Evolutionary conservation across 1,140 invertebrate species (phyloP).

Genomic region (Lineus longissimus): DNA sequence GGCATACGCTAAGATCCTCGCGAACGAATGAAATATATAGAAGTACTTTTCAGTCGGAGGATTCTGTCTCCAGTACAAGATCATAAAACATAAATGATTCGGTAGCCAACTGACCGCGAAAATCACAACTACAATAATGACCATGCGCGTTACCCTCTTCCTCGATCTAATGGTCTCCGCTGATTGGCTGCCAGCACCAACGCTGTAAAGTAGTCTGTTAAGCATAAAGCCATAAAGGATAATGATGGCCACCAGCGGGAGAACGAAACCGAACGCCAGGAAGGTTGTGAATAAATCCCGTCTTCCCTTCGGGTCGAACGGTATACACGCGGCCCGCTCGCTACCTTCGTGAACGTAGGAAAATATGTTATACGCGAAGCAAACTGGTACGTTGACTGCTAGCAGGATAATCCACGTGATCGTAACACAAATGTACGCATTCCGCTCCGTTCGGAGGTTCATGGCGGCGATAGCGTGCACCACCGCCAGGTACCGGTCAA

Average conservation of each 20-base stretch:
- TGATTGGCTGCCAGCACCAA: conserved; percentile 65
- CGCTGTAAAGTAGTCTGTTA: conserved; percentile 62
- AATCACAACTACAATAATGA: conserved; percentile 87
- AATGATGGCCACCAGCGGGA: conserved; percentile 67
- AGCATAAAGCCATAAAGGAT: conserved; percentile 89
- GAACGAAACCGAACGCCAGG: conserved; percentile 54
- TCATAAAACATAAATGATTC: conserved; percentile 67
- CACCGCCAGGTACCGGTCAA: conserved; percentile 91
- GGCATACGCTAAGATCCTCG: conserved; percentile 89
- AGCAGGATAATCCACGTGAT: conserved; percentile 74
- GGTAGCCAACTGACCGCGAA: conserved; percentile 95
- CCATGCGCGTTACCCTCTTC: conserved; percentile 86
- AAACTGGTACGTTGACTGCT: conserved; percentile 67
- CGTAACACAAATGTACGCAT: conserved; percentile 68
- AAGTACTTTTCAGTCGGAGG: conserved; percentile 52
- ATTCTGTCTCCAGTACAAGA: conserved; percentile 47
- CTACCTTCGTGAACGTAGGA: conserved; percentile 60
- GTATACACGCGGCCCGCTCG: conserved; percentile 30
- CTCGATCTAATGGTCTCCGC: conserved; percentile 75
- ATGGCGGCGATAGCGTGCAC: conserved; percentile 90
- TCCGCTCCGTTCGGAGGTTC: conserved; percentile 77
- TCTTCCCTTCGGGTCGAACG: not conserved
- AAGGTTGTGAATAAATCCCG: conserved; percentile 50
- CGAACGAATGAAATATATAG: conserved; percentile 76
- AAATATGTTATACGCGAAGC: conserved; percentile 71